Conservation (phyloP, 2,113 vertebrate species). For the Xiphorhynchus elegans region DNA sequence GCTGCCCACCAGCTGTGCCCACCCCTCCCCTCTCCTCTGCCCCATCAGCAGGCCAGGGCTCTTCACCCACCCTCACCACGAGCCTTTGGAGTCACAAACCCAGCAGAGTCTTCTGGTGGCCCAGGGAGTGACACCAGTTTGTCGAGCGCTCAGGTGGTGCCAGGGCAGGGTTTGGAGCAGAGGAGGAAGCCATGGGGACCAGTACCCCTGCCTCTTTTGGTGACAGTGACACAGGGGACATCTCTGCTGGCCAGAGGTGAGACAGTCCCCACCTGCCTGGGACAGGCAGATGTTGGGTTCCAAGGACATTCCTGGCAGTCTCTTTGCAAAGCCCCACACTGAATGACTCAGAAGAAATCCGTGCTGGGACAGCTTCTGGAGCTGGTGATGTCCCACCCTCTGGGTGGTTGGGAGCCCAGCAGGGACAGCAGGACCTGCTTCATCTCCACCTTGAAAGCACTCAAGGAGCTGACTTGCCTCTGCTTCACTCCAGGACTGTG, state of each 20-base stretch:
- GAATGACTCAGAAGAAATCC: slow-evolving; percentile 12
- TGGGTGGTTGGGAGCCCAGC: neutral
- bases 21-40: neutral
- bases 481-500: neutral
- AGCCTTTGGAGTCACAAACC: neutral
- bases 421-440: neutral
- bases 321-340: neutral
- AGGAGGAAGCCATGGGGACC: neutral
- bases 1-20: neutral
- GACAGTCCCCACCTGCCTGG: neutral
- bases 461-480: neutral
- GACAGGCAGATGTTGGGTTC: neutral
- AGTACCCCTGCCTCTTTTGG: neutral
- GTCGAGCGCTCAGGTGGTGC: accelerated
- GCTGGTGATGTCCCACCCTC: slow-evolving; percentile 31
- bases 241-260: neutral
- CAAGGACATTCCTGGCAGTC: neutral
- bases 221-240: neutral
- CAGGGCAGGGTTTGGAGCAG: neutral
- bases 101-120: neutral
- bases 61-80: neutral
- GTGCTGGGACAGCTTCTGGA: neutral
- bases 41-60: neutral
- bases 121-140: neutral
- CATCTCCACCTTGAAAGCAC: neutral